phyloP scores from a whole-genome alignment of 2,113 vertebrate genomes.

The Aptenodytes forsteri region DNA sequence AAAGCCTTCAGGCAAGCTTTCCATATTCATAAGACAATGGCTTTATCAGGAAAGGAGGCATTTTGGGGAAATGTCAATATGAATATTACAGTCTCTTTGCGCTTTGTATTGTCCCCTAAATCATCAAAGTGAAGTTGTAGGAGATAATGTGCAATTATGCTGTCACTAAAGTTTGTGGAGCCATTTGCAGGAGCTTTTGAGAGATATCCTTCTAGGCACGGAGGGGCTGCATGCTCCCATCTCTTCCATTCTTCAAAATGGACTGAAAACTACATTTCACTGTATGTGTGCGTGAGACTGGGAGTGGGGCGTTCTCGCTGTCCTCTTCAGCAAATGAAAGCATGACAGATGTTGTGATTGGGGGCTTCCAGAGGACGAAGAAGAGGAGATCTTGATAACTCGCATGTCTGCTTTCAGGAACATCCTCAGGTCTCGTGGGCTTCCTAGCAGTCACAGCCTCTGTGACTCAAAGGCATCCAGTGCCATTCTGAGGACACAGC shows the following conservation, averaged over 20 bases:
- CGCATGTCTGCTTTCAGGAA: accelerated
- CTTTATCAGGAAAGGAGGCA: not conserved
- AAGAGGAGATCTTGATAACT: not conserved
- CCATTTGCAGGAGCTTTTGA: not conserved
- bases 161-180: conserved; percentile 8
- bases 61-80: conserved; percentile 37
- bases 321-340: not conserved
- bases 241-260: not conserved
- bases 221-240: not conserved
- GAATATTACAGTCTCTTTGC: conserved; percentile 33
- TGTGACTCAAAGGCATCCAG: not conserved
- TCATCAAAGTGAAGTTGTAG: not conserved
- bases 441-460: not conserved
- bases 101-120: conserved; percentile 19
- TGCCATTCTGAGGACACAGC: not conserved
- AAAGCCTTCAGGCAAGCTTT: conserved; percentile 32
- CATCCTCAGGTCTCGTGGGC: not conserved
- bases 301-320: not conserved
- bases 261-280: not conserved
- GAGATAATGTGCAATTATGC: conserved; percentile 29
- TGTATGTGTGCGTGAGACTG: accelerated
- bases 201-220: not conserved
- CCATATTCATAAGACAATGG: conserved; percentile 30
- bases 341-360: not conserved
- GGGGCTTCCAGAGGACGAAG: not conserved